Evolutionary conservation across 37 sponge, comb jelly and placozoan species (phyloP).

Genomic region (Bolinopsis microptera): DNA sequence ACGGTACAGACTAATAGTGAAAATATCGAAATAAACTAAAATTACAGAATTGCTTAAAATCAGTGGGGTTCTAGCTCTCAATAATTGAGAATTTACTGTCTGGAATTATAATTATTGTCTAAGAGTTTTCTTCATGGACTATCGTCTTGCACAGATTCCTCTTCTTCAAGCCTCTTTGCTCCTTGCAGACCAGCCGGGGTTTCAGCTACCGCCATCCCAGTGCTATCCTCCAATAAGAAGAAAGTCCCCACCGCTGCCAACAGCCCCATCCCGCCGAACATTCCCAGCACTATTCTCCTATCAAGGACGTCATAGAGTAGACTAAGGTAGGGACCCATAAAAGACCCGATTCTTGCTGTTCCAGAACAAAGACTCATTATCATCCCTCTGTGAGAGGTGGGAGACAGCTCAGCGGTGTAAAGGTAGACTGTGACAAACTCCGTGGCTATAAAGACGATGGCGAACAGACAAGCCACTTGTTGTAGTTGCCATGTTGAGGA

Average conservation of each 20-base stretch:
- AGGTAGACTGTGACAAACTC: slow-evolving; percentile 25
- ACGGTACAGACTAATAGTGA: too few species aligned
- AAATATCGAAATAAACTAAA: too few species aligned
- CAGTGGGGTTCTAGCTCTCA: too few species aligned
- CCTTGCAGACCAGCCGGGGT: background rate
- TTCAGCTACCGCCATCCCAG: background rate
- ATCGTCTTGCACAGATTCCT: too few species aligned
- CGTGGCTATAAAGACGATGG: background rate
- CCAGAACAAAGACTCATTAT: background rate
- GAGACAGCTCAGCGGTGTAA: background rate
- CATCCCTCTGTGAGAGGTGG: slow-evolving; percentile 36
- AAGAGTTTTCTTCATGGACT: too few species aligned
- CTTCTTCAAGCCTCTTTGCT: background rate
- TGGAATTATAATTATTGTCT: too few species aligned
- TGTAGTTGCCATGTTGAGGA: background rate
- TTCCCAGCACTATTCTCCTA: background rate
- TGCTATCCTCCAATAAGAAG: slow-evolving; percentile 12
- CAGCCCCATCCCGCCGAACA: slow-evolving; percentile 1
- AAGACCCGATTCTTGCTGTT: background rate
- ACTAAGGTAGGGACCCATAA: background rate
- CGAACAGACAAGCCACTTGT: slow-evolving; percentile 10
- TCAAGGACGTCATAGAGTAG: background rate
- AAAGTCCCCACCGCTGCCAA: background rate
- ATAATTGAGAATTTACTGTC: too few species aligned
- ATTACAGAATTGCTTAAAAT: too few species aligned